These are phyloP conservation scores for Cromileptes altivelis DNA, from an alignment of 2,113 vertebrate genomes.

Conservation along the genomic window DNA sequence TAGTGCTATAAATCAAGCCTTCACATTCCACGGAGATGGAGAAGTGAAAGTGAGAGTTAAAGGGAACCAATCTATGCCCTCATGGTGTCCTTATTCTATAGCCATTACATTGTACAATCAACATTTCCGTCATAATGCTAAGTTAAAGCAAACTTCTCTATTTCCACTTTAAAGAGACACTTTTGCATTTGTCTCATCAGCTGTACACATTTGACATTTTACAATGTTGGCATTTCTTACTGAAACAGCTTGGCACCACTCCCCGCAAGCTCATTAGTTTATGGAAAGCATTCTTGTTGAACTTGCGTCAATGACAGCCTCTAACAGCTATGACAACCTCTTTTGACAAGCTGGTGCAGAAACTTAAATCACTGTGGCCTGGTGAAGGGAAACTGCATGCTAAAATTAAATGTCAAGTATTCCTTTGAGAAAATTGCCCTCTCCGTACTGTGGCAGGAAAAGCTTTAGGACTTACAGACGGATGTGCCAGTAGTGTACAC, in stretches of 20 bases:
- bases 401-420: constrained; percentile 57
- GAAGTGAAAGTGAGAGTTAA: background rate
- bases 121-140: background rate
- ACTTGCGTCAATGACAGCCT: constrained; percentile 21
- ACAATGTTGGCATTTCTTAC: constrained; percentile 20
- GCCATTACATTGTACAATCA: background rate
- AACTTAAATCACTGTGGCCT: constrained; percentile 20
- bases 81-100: background rate
- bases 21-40: no score
- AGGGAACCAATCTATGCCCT: background rate
- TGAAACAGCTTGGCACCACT: background rate
- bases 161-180: background rate
- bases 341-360: constrained; percentile 34
- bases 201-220: constrained; percentile 21
- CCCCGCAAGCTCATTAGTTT: constrained; percentile 28
- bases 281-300: constrained; percentile 2
- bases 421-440: constrained; percentile 40
- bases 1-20: no score
- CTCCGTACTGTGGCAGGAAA: background rate
- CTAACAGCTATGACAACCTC: constrained; percentile 9
- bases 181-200: constrained; percentile 25
- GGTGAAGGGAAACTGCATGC: constrained; percentile 39
- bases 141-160: background rate
- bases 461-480: constrained; percentile 5
- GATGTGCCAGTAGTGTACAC: background rate